These are phyloP conservation scores for Cataglyphis cursor DNA, from an alignment of 2,888 invertebrate species.

Conservation along the genomic window DNA sequence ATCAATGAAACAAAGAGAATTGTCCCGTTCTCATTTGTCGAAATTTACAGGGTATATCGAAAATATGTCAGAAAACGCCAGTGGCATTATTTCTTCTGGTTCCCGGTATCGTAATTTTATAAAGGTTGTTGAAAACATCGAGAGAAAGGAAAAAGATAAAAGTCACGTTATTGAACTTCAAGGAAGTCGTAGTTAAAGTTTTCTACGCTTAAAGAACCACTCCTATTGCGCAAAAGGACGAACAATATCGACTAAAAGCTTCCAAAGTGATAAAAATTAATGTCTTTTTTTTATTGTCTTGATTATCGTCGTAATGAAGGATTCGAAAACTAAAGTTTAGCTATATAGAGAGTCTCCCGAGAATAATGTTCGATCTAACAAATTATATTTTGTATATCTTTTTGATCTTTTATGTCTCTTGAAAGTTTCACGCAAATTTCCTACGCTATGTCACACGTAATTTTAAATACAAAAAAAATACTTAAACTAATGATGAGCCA, in stretches of 20 bases:
- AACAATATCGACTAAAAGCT: background rate
- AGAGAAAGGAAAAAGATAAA: background rate
- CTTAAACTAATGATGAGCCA: constrained; percentile 6
- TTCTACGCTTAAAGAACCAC: background rate
- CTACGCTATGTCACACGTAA: background rate
- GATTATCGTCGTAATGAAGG: background rate
- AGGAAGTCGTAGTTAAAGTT: background rate
- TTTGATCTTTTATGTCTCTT: background rate
- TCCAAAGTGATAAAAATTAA: background rate
- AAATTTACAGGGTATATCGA: constrained; percentile 43
- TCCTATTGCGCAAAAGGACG: background rate
- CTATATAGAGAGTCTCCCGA: background rate
- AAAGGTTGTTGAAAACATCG: constrained; percentile 2
- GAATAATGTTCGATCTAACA: background rate
- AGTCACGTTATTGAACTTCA: constrained; percentile 23
- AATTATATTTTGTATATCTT: background rate
- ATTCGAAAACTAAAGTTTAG: background rate
- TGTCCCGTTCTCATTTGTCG: constrained; percentile 31
- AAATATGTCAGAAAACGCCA: constrained; percentile 55
- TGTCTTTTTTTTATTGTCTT: background rate
- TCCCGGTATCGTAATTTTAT: constrained; percentile 46
- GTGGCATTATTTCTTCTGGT: constrained; percentile 57
- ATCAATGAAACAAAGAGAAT: constrained; percentile 22
- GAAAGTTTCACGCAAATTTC: constrained; percentile 4
- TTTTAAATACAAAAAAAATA: background rate